phyloP scores from a whole-genome alignment of 2,797 vertebrate genomes.

The Chaetodon trifasciatus region DNA sequence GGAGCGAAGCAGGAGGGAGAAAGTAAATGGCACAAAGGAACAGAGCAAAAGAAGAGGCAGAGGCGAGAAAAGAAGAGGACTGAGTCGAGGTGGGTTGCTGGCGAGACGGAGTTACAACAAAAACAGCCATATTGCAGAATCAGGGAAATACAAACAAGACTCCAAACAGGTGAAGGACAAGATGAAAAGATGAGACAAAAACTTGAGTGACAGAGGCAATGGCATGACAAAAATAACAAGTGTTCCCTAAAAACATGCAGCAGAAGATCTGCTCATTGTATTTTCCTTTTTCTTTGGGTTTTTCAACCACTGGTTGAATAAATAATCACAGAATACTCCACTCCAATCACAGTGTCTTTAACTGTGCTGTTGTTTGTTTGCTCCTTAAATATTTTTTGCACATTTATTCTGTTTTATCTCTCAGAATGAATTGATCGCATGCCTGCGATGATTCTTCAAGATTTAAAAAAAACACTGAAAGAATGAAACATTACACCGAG shows the following conservation, averaged over 20 bases:
- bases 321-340: no score
- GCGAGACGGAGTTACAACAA: constrained; percentile 6
- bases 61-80: constrained; percentile 30
- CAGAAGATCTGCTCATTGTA: not conserved
- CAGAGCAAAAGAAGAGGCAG: constrained; percentile 19
- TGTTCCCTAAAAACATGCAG: not conserved
- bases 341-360: no score
- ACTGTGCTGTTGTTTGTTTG: no score
- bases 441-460: no score
- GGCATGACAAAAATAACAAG: not conserved
- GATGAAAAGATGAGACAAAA: not conserved
- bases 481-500: not conserved
- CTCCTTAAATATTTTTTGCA: not conserved
- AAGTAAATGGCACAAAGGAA: constrained; percentile 29
- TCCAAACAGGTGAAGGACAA: constrained; percentile 8
- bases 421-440: no score
- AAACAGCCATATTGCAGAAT: constrained; percentile 1
- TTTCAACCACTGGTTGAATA: not conserved
- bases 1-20: constrained; percentile 32
- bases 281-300: not conserved
- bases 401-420: not conserved
- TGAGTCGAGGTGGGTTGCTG: constrained; percentile 4
- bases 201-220: not conserved
- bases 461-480: no score
- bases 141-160: constrained; percentile 32